Evolutionary conservation across 2,113 vertebrate genomes (phyloP).

Genomic region (Telmatochromis sp.): DNA sequence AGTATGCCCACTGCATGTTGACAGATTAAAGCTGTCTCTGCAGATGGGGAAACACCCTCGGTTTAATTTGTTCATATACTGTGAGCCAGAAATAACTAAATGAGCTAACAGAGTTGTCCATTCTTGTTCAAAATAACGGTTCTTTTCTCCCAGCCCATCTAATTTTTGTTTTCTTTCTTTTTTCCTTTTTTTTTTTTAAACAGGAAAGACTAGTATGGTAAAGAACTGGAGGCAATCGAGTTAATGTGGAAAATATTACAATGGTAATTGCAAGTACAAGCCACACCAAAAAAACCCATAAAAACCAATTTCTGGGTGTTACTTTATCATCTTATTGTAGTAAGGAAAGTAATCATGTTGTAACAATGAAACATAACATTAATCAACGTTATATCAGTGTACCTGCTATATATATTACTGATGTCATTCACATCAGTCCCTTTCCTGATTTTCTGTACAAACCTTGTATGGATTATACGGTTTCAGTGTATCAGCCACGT

Average conservation of each 20-base stretch:
- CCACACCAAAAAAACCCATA: background rate
- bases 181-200: background rate
- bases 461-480: background rate
- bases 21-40: background rate
- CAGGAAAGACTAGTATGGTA: background rate
- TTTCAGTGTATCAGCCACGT: background rate
- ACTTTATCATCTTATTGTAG: background rate
- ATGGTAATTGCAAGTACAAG: background rate
- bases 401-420: background rate
- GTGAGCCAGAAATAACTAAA: slow-evolving; percentile 2
- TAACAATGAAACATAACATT: background rate
- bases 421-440: background rate
- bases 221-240: background rate
- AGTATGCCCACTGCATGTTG: background rate
- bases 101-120: background rate
- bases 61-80: background rate
- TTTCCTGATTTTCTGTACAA: background rate
- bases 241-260: background rate
- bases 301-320: background rate
- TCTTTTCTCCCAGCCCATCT: background rate
- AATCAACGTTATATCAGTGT: background rate
- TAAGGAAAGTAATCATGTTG: background rate
- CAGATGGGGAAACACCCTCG: slow-evolving; percentile 27
- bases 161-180: background rate
- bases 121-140: background rate